Evolutionary conservation across 2,888 invertebrate genomes (phyloP).

Genomic region (Clanis bilineata): DNA sequence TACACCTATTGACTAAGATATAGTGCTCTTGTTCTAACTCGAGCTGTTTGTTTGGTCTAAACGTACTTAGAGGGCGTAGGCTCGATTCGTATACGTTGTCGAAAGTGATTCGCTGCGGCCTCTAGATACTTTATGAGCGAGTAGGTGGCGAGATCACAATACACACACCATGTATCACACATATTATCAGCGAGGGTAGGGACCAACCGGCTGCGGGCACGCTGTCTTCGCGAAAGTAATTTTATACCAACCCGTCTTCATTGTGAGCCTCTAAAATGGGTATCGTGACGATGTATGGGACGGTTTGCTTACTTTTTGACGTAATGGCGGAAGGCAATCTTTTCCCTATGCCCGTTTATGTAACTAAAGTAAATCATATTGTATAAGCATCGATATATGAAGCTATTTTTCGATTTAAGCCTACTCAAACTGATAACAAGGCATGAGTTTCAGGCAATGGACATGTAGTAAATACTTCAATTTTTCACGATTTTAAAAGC

Average conservation of each 20-base stretch:
- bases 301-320: neutral
- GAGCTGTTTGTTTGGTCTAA: too few species aligned
- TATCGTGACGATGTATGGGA: neutral
- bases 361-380: neutral
- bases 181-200: conserved; percentile 50
- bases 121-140: conserved; percentile 46
- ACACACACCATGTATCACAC: conserved; percentile 58
- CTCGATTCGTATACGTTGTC: too few species aligned
- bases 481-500: too few species aligned
- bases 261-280: neutral
- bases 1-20: too few species aligned
- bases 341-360: neutral
- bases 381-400: neutral
- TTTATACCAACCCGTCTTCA: conserved; percentile 33
- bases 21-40: too few species aligned
- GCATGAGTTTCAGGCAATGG: too few species aligned
- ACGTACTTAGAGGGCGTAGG: too few species aligned
- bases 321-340: neutral
- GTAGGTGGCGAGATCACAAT: conserved; percentile 55
- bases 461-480: too few species aligned
- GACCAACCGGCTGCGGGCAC: conserved; percentile 36
- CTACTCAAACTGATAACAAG: too few species aligned
- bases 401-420: too few species aligned
- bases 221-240: conserved; percentile 49
- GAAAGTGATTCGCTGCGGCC: too few species aligned